Base-by-base conservation (phyloP, 2,797 vertebrate species). In the Sphenodon punctatus region DNA sequence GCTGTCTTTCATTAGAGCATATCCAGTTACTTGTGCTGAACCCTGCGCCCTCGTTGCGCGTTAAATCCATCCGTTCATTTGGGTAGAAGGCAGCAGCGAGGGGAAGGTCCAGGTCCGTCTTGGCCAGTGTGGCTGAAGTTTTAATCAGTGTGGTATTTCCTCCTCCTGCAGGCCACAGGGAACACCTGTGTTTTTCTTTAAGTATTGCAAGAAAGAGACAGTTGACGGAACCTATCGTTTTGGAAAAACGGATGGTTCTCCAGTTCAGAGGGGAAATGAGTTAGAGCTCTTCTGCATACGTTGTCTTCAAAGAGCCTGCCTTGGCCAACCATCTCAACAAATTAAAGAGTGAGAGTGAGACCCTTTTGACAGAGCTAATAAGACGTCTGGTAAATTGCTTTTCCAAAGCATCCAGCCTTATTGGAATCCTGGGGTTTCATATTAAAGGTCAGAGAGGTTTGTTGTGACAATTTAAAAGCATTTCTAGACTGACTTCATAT, bases 81-180 rank as follows among this genome's bases (percentile, higher is more conserved):
- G 59, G 11, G 80, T 11, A 20, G 34, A 63, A 85, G 65, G 32
- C 0, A 12, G 14, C 53, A 41, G 45, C 39, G 0, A 0, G 49
- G 56, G 53, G 67, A 68, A 68, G 88, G 77, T 48, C 78, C 58
- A 42, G 78, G 69, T 88, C 77, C 84, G 85, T 38, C 78, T 68
- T 60, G 66, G 63, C 0, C 4, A 67, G 42, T 1, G 4, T 58
- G 75, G 68, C 41, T 84, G 51, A 23, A 49, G 60, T 83, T 88
- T 88, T 84, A 92, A 93, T 93, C 94, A 91, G 63, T 20, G 34
- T 72, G 80, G 81, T 64, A 81, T 93, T 94, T 91, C 89, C 93
- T 92, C 67, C 84, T 91, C 84, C 83, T 80, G 78, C 1, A 4
- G 83, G 76, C 83, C 77, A 67, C 75, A 32, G 82, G 67, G 66